Conservation (phyloP, 2,888 invertebrate genomes). For the Diarsia dahlii region DNA sequence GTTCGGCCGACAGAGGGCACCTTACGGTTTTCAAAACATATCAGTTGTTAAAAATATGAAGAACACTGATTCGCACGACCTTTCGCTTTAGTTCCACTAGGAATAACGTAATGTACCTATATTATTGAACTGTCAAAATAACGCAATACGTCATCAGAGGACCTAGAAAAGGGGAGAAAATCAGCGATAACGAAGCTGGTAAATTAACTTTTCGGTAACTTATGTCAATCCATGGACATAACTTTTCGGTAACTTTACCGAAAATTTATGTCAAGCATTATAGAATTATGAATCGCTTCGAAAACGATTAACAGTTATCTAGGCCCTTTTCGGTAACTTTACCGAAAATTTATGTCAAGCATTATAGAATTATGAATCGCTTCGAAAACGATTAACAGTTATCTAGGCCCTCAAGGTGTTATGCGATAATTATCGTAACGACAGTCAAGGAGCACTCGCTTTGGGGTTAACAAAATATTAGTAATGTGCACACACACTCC, state of each 20-base stretch:
- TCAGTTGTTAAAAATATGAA: not conserved
- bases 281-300: not conserved
- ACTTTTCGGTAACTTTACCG: too few relatives aligned
- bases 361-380: not conserved
- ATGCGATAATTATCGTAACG: not conserved
- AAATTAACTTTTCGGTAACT: too few relatives aligned
- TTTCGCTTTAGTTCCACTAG: not conserved
- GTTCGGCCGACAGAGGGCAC: not conserved
- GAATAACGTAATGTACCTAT: not conserved
- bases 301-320: not conserved
- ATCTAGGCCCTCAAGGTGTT: not conserved
- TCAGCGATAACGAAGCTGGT: not conserved
- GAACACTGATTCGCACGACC: not conserved
- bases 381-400: not conserved
- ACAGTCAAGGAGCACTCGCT: constrained; percentile 28
- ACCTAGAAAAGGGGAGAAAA: not conserved
- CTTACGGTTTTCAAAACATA: not conserved
- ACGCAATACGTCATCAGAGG: not conserved
- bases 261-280: too few relatives aligned
- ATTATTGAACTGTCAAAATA: constrained; percentile 16
- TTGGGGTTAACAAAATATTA: constrained; percentile 44
- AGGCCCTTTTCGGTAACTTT: too few relatives aligned
- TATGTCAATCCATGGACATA: too few relatives aligned
- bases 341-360: too few relatives aligned
- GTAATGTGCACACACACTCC: constrained; percentile 62